phyloP scores from a whole-genome alignment of 1,140 invertebrate genomes.

The Drosophila orena region DNA sequence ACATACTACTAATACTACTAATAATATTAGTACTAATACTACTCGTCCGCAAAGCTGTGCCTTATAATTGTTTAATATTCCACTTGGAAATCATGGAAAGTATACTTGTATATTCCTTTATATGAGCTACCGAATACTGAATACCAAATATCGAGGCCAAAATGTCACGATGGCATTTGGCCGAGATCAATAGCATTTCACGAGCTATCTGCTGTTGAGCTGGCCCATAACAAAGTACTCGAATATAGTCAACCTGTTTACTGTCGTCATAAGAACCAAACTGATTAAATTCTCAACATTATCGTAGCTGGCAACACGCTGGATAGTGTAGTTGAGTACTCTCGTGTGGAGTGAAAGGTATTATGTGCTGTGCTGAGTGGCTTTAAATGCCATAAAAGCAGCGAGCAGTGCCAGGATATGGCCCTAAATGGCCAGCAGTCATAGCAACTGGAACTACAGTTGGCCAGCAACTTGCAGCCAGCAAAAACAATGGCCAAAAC shows the following conservation, averaged over 20 bases:
- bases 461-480: constrained; percentile 22
- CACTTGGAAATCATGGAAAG: too few relatives aligned
- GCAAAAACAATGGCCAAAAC: constrained; percentile 37
- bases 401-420: constrained; percentile 14
- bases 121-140: too few relatives aligned
- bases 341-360: constrained; percentile 34
- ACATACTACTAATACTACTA: too few relatives aligned
- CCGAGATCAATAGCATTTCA: constrained; percentile 11
- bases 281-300: constrained; percentile 37
- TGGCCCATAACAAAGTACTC: constrained; percentile 1
- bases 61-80: not conserved
- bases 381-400: constrained; percentile 61
- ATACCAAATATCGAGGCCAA: not conserved
- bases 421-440: constrained; percentile 22
- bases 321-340: constrained; percentile 24
- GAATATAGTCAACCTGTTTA: constrained; percentile 22
- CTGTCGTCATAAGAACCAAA: constrained; percentile 28
- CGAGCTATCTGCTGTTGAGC: not conserved
- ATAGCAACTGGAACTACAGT: constrained; percentile 21
- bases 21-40: too few relatives aligned
- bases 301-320: constrained; percentile 23
- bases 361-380: constrained; percentile 51
- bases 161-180: constrained; percentile 1
- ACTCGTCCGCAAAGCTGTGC: not conserved
- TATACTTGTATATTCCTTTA: too few relatives aligned